A percentile compares a stretch with the other conserved stretches of the same genome.
Conservation (phyloP, 2,888 invertebrate species). For the Limnephilus auricula region DNA sequence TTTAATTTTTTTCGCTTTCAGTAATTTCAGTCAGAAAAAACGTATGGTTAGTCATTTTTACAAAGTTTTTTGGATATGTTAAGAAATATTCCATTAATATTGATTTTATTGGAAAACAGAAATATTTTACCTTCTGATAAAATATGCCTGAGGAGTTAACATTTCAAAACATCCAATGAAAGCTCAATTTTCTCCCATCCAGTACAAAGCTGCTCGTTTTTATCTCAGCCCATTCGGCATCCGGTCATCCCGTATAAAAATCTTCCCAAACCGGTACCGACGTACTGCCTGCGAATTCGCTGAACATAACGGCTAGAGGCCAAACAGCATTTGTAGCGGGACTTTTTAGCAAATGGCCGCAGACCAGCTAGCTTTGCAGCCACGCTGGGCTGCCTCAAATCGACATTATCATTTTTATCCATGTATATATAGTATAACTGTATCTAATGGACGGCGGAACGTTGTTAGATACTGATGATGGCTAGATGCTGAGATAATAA, state of each 20-base stretch:
- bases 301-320: constrained; percentile 49
- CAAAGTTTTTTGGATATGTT: too few relatives aligned
- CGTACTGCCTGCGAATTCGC: constrained; percentile 30
- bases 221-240: not conserved
- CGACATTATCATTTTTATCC: constrained; percentile 2
- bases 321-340: constrained; percentile 50
- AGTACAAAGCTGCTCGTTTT: not conserved
- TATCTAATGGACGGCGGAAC: not conserved
- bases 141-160: too few relatives aligned
- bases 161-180: not conserved
- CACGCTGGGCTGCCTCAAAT: not conserved
- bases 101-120: too few relatives aligned
- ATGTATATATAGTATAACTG: not conserved
- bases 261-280: constrained; percentile 35
- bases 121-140: too few relatives aligned
- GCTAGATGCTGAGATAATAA: not conserved
- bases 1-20: too few relatives aligned
- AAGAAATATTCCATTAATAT: too few relatives aligned
- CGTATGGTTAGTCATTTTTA: too few relatives aligned
- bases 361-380: not conserved
- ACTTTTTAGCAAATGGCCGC: constrained; percentile 44
- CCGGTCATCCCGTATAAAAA: constrained; percentile 37
- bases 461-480: not conserved
- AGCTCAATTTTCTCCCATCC: not conserved
- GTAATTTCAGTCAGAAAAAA: too few relatives aligned